Conservation (phyloP, 2,888 invertebrate genomes). For the Drosophila anomalata region DNA sequence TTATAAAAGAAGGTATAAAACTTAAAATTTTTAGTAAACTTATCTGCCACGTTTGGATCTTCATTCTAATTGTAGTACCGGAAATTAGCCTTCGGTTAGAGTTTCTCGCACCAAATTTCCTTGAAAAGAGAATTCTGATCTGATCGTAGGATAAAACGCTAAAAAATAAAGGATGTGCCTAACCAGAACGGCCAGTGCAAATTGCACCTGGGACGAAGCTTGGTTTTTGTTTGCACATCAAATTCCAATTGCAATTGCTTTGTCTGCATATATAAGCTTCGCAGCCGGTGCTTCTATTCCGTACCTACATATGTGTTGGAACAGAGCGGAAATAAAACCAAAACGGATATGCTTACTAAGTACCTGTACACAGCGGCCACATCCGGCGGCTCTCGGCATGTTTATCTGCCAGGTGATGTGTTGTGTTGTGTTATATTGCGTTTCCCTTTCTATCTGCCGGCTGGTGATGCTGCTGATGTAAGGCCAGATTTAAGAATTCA, state of each 20-base stretch:
- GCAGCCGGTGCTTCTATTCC: slow-evolving; percentile 35
- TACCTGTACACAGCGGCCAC: slow-evolving; percentile 68
- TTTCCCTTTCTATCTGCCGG: neutral
- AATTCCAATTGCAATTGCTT: slow-evolving; percentile 68
- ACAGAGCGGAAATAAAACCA: slow-evolving; percentile 73
- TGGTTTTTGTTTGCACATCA: slow-evolving; percentile 72
- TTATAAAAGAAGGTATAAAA: too few species aligned
- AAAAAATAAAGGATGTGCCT: slow-evolving; percentile 35
- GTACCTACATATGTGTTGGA: slow-evolving; percentile 35
- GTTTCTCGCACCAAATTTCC: slow-evolving; percentile 14
- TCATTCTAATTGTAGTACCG: slow-evolving; percentile 71
- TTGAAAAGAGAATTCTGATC: slow-evolving; percentile 11
- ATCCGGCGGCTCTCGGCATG: slow-evolving; percentile 54
- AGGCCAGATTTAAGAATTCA: slow-evolving; percentile 18
- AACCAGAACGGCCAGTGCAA: slow-evolving; percentile 19
- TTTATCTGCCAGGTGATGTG: neutral
- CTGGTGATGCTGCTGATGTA: slow-evolving; percentile 5
- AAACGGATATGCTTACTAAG: slow-evolving; percentile 78
- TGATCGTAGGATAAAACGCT: slow-evolving; percentile 29
- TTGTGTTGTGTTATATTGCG: neutral
- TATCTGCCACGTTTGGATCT: slow-evolving; percentile 55
- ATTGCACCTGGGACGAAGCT: slow-evolving; percentile 24
- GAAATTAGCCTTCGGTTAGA: slow-evolving; percentile 62
- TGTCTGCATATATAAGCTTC: slow-evolving; percentile 48
- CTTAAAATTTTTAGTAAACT: neutral